Base-by-base conservation (phyloP, 2,888 invertebrate genomes). In the Quadroppia sp. region DNA sequence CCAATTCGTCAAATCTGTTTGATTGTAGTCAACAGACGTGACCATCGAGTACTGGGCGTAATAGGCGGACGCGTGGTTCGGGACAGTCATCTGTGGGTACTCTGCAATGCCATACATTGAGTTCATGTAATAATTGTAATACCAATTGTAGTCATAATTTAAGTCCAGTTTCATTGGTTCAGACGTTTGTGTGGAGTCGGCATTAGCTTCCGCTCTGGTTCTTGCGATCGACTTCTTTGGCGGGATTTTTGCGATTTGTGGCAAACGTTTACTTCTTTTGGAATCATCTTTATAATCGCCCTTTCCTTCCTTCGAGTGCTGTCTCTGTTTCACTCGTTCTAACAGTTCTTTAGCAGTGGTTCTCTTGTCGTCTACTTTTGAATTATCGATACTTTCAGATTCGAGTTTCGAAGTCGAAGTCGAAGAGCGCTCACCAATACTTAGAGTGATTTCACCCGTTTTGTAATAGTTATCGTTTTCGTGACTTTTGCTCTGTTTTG, bases 81-180 rank as follows among this genome's bases (percentile, higher is more conserved):
- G 67, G 20, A 48, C 50, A 40, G 28, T 56, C 15, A 25, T 3
- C 17, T 69, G n/a, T 20, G 69, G 42, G 28, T 72, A 75, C 17
- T 50, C 40, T 59, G 61, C 76, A 17, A 69, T 7, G 15, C 40
- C 74, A 71, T 72, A 73, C 3, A 56, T 13, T 17, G 72, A 30
- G n/a, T 36, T 69, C 56, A 69, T 69, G 64, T 73, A 76, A 56
- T 75, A 75, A 15, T 73, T 71, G 23, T 69, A 48, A 75, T 75
- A 75, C 61, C 72, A 75, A 7, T 73, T 48, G 36, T 76, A 76
- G 42, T 76, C 75, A 9, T 17, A 42, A 53, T 75, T 73, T 42
- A 76, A 45, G 61, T 74, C n/a, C 13, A 69, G 61, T 56, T 69
- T 69, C 32, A 50, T 50, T 30, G 61, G 72, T 72, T 72, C 25